These are phyloP conservation scores for Palythoa grandis DNA, from an alignment of 92 coral and sea anemone species.

Conservation along the genomic window DNA sequence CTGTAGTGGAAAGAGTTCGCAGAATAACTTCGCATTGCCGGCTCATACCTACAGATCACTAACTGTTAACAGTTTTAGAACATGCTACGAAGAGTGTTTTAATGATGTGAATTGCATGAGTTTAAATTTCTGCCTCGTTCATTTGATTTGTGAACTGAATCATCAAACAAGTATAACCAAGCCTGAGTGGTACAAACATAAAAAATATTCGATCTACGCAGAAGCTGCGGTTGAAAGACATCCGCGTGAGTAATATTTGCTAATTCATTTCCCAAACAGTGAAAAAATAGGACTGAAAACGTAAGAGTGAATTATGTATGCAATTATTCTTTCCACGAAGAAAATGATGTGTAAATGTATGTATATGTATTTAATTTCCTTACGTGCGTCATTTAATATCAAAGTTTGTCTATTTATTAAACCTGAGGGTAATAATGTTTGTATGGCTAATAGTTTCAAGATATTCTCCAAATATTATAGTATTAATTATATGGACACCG, in stretches of 20 bases:
- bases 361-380: too few relatives aligned
- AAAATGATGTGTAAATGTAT: too few relatives aligned
- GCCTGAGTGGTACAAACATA: neutral
- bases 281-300: too few relatives aligned
- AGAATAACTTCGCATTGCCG: neutral
- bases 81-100: neutral
- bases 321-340: too few relatives aligned
- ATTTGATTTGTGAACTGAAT: conserved; percentile 1
- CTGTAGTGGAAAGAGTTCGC: conserved; percentile 13
- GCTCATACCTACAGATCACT: conserved; percentile 10
- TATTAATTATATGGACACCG: too few relatives aligned
- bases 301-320: too few relatives aligned
- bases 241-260: neutral
- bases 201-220: conserved; percentile 10
- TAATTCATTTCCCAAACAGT: too few relatives aligned
- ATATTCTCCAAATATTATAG: too few relatives aligned
- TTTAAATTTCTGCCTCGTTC: conserved; percentile 7
- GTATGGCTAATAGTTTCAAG: too few relatives aligned
- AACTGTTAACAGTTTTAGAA: neutral
- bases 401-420: too few relatives aligned
- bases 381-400: too few relatives aligned
- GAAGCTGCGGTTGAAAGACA: neutral
- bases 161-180: conserved; percentile 27
- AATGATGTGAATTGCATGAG: conserved; percentile 18
- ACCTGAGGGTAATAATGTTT: too few relatives aligned